Base-by-base conservation (phyloP, 2,888 invertebrate species). In the Andrena marginata region DNA sequence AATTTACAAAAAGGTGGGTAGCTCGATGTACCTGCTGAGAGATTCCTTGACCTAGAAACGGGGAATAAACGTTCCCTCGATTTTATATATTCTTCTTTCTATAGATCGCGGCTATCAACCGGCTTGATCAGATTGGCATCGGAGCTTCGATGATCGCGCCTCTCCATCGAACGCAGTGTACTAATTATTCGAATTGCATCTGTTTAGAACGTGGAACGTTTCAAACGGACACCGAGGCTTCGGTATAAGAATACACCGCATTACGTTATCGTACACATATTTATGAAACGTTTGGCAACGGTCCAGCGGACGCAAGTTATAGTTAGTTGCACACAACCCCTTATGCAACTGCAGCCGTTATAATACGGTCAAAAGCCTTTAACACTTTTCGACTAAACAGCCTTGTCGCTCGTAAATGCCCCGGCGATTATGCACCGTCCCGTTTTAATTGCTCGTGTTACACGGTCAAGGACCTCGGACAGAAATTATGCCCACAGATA, bases 241-340 rank as follows among this genome's bases (percentile, higher is more conserved):
- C 72, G 59, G 77, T 80, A 51, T 80, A 77, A 85, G 86, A 88
- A 88, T 88, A 88, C 88, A 88, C 86, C 54, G 84, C 59, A 74
- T 87, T 87, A 86, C 87, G 87, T 85, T 87, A 78, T 85, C 85
- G 83, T 86, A 82, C 86, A 80, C 80, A 86, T 82, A 87, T 88
- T 88, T 86, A 83, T 86, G 87, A 88, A 80, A 83, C 75, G 68
- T 77, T 82, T 88, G 88, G 88, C 88, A 73, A 60, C 49, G 26
- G 67, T 83, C 88, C 88, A 88, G 80, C 71, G 75, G 64, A 85
- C 85, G 65, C 80, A 48, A 75, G 80, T 87, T 84, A 86, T 84
- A 85, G 56, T 86, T 79, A 82, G 84, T 82, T 80, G 76, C 81
- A 56, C 68, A 60, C 67, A 54, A 42, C 69, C 51, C 59, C 74